A percentile compares a stretch with the other conserved stretches of the same genome.
These are phyloP conservation scores for Monochamus alternatus DNA, from an alignment of 2,888 invertebrate genomes.

Conservation along the genomic window DNA sequence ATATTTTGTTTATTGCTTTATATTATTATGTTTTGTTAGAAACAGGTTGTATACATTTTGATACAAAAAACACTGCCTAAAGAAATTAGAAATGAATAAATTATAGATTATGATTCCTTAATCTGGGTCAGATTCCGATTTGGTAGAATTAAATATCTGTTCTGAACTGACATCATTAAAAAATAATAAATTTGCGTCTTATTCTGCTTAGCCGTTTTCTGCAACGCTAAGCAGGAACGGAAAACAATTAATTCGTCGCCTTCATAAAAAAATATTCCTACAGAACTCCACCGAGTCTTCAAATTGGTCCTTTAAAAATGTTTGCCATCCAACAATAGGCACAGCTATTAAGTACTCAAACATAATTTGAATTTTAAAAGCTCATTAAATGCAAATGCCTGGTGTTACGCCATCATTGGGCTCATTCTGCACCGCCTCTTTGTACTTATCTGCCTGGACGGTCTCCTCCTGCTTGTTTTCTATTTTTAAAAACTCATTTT, in stretches of 20 bases:
- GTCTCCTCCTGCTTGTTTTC: conserved; percentile 16
- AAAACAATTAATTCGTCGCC: conserved; percentile 11
- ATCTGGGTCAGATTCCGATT: not conserved
- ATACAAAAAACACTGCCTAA: no score
- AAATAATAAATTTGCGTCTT: not conserved
- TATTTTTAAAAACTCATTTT: conserved; percentile 10
- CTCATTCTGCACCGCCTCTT: conserved; percentile 28
- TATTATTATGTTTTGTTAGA: no score
- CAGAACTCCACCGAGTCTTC: conserved; percentile 11
- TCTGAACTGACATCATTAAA: not conserved
- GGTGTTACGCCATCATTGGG: conserved; percentile 40
- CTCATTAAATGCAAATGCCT: conserved; percentile 62
- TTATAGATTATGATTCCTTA: no score
- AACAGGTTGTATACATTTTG: no score
- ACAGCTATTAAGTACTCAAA: conserved; percentile 40
- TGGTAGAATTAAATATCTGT: not conserved
- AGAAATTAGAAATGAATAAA: no score
- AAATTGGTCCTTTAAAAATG: conserved; percentile 29
- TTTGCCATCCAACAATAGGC: conserved; percentile 28
- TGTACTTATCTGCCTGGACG: conserved; percentile 24
- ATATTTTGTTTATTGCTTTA: no score
- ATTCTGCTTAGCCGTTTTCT: not conserved
- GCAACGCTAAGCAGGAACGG: not conserved
- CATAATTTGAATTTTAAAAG: conserved; percentile 61
- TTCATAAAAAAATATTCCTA: conserved; percentile 9